Evolutionary conservation across 1,140 invertebrate genomes (phyloP).

Genomic region (Drosophila micromelanica): DNA sequence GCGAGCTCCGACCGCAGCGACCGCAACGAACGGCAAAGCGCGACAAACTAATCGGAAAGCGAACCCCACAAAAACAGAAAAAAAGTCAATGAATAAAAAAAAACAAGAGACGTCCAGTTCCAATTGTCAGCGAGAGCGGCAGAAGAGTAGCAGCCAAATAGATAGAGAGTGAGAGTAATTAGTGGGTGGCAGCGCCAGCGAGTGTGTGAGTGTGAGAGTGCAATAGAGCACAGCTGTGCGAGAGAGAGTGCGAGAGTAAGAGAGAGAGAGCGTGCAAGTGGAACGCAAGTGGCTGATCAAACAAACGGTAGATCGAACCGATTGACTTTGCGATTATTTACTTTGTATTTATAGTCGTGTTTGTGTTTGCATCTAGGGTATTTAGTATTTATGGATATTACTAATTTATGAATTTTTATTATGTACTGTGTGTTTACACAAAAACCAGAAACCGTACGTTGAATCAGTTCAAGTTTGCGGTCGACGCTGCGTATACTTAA

Average conservation of each 20-base stretch:
- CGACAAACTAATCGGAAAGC: conserved; percentile 49
- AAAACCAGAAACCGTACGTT: conserved; percentile 1
- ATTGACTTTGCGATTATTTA: conserved; percentile 4
- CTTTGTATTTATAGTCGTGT: conserved; percentile 29
- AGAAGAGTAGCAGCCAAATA: not conserved
- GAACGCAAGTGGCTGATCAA: conserved; percentile 13
- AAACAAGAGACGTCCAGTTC: conserved; percentile 41
- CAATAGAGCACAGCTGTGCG: conserved; percentile 21
- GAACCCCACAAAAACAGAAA: conserved; percentile 14
- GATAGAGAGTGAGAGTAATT: not conserved
- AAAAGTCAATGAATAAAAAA: not conserved
- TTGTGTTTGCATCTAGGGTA: conserved; percentile 48
- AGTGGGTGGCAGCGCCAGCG: conserved; percentile 16
- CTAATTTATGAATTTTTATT: conserved; percentile 64
- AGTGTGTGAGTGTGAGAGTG: conserved; percentile 1
- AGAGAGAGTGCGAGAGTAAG: not conserved
- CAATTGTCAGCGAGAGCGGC: conserved; percentile 28
- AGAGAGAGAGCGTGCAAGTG: conserved; percentile 26
- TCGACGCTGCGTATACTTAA: conserved; percentile 55
- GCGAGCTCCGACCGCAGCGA: conserved; percentile 39
- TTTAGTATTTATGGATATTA: conserved; percentile 45
- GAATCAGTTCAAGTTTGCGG: conserved; percentile 13
- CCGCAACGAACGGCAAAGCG: conserved; percentile 40
- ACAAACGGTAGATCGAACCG: conserved; percentile 6
- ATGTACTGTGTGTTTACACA: conserved; percentile 47